phyloP scores from a whole-genome alignment of 1,140 invertebrate genomes.

The Pseudomyrmex pallidus region DNA sequence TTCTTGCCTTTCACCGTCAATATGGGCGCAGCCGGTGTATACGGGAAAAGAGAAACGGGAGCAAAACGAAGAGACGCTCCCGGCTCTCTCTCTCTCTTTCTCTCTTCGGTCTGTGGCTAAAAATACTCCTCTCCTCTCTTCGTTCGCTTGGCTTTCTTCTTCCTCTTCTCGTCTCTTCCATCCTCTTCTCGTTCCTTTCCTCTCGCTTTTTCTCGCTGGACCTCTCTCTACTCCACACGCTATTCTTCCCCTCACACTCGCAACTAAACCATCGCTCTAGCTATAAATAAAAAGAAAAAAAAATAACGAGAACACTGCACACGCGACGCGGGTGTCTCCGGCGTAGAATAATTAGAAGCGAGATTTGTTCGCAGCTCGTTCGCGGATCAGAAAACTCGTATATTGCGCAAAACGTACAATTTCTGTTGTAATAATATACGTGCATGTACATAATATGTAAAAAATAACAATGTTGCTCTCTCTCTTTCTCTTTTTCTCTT shows the following conservation, averaged over 20 bases:
- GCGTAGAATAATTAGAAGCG: conserved; percentile 73
- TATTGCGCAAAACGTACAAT: conserved; percentile 5
- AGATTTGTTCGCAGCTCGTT: conserved; percentile 42
- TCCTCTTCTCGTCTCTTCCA: conserved; percentile 29
- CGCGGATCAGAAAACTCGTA: conserved; percentile 52
- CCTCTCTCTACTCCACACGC: conserved; percentile 40
- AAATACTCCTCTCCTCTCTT: conserved; percentile 62
- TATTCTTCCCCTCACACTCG: conserved; percentile 39
- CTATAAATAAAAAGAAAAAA: conserved; percentile 71
- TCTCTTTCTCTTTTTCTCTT: too few relatives aligned
- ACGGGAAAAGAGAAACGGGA: conserved; percentile 64
- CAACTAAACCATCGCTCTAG: conserved; percentile 59
- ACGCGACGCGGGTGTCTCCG: conserved; percentile 67
- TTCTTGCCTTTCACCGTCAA: conserved; percentile 65
- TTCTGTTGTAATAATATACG: too few relatives aligned
- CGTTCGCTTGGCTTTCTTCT: conserved; percentile 40
- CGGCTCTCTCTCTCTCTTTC: not conserved
- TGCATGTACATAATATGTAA: too few relatives aligned
- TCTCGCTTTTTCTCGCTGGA: conserved; percentile 52
- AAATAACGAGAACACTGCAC: conserved; percentile 64
- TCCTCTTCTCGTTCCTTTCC: not conserved
- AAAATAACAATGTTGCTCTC: too few relatives aligned
- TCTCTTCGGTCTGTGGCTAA: conserved; percentile 63
- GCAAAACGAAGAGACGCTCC: conserved; percentile 64
- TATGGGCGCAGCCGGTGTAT: conserved; percentile 62